phyloP scores from a whole-genome alignment of 2,113 vertebrate genomes.

The Crotalus viridis region DNA sequence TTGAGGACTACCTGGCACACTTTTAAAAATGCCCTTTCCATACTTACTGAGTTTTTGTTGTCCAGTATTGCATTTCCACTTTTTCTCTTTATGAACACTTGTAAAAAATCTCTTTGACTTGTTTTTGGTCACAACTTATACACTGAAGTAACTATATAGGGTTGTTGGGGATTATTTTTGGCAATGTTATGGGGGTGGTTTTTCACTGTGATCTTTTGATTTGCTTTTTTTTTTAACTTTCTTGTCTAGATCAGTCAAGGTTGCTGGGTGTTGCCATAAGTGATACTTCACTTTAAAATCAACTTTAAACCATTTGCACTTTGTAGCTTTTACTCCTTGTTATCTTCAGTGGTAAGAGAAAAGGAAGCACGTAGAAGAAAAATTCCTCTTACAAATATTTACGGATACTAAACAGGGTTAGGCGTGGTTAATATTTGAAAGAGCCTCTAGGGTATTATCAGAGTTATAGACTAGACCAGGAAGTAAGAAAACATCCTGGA shows the following conservation, averaged over 20 bases:
- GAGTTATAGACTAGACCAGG: background rate
- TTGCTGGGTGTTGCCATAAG: background rate
- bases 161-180: background rate
- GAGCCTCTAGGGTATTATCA: background rate
- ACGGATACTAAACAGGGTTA: background rate
- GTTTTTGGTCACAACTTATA: background rate
- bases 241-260: background rate
- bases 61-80: background rate
- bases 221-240: background rate
- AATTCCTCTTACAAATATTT: background rate
- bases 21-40: background rate
- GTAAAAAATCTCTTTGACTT: background rate
- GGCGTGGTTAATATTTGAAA: background rate
- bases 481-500: background rate
- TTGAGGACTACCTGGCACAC: background rate
- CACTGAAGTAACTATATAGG: background rate
- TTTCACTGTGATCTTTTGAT: background rate
- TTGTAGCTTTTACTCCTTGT: background rate
- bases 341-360: background rate
- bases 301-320: background rate
- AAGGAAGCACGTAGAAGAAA: background rate
- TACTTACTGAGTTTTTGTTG: background rate
- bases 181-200: background rate
- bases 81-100: background rate
- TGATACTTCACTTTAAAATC: background rate